Evolutionary conservation across 2,113 vertebrate genomes (phyloP), one percentile per base, ranked within the genome.

Genomic region (Antennarius striatus): DNA sequence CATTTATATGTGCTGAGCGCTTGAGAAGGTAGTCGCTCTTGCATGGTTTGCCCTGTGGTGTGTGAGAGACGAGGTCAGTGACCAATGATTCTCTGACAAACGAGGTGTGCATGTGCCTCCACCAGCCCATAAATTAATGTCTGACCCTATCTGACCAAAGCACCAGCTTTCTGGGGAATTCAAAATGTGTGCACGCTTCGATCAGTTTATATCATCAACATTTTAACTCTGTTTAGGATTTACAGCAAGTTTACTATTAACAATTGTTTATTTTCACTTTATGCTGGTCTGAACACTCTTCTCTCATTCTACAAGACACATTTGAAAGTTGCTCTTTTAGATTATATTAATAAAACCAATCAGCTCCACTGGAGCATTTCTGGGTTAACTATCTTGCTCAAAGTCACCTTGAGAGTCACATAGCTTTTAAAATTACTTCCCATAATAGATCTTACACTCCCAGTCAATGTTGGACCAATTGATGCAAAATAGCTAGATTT

Each of bases 41-140:
- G 86, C 86, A 52, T 79, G 80, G 51, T 64, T 74, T 79, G 80
- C 77, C 80, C 80, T 51, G 68, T 76, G 68, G 80, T 81, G 83
- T 79, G 75, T 72, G 73, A 63, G 69, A 79, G 83, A 77, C 73
- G 57, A 81, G 86, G 75, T 86, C 68, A 82, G 77, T 87, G 82
- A 84, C 83, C 82, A 81, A 43, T 80, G 81, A 85, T 84, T 85
- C 83, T 57, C 86, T 87, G 88, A 89, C 81, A 86, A 88, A 91
- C 77, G 86, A 84, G 48, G 73, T 80, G 84, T 77, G 73, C 43
- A 39, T 79, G 77, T 56, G 83, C 69, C 77, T 81, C 73, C 16
- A 39, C 80, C 64, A 82, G 68, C 69, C 76, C 81, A 88, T 87
- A 84, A 69, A 86, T 90, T 86, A 84, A 80, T 75, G 85, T 80